phyloP scores from a whole-genome alignment of 2,888 invertebrate genomes.

The Athrips mouffetella region DNA sequence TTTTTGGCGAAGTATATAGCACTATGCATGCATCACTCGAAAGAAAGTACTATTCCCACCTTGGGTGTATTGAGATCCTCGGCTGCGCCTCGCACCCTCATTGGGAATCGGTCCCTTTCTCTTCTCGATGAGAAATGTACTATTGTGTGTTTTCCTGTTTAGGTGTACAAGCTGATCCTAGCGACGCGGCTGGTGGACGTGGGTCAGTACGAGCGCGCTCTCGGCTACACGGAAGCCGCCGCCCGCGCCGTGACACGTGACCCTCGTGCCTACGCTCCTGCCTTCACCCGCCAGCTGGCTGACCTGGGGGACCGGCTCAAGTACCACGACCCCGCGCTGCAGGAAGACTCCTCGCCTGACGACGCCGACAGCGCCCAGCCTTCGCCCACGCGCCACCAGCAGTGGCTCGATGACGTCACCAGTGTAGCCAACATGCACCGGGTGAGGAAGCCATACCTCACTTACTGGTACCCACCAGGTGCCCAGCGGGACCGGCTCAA shows the following conservation, averaged over 20 bases:
- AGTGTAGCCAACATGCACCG: slow-evolving; percentile 28
- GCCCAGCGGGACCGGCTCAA: too few relatives aligned
- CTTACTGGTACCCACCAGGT: too few relatives aligned
- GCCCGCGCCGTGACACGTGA: slow-evolving; percentile 81
- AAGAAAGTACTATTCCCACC: too few relatives aligned
- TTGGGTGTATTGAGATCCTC: too few relatives aligned
- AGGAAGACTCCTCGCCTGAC: slow-evolving; percentile 45
- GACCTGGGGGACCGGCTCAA: slow-evolving; percentile 75
- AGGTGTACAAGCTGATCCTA: slow-evolving; percentile 91
- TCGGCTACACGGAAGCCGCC: slow-evolving; percentile 90
- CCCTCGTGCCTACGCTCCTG: slow-evolving; percentile 72
- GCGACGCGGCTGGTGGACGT: slow-evolving; percentile 85
- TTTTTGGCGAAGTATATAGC: too few relatives aligned
- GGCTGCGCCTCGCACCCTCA: too few relatives aligned
- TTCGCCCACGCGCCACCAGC: slow-evolving; percentile 50
- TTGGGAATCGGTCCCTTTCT: too few relatives aligned
- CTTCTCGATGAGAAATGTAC: too few relatives aligned
- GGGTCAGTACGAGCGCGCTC: slow-evolving; percentile 87
- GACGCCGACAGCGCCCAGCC: slow-evolving; percentile 47
- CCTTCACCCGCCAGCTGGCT: slow-evolving; percentile 74
- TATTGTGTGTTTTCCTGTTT: slow-evolving; percentile 20
- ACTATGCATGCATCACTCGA: too few relatives aligned
- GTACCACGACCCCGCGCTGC: slow-evolving; percentile 79
- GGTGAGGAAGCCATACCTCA: not conserved
- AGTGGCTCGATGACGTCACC: slow-evolving; percentile 53